A percentile compares a stretch with the other conserved stretches of the same genome.
These are phyloP conservation scores for Dunckerocampus dactyliophorus DNA, from an alignment of 2,113 vertebrate genomes.

Conservation along the genomic window DNA sequence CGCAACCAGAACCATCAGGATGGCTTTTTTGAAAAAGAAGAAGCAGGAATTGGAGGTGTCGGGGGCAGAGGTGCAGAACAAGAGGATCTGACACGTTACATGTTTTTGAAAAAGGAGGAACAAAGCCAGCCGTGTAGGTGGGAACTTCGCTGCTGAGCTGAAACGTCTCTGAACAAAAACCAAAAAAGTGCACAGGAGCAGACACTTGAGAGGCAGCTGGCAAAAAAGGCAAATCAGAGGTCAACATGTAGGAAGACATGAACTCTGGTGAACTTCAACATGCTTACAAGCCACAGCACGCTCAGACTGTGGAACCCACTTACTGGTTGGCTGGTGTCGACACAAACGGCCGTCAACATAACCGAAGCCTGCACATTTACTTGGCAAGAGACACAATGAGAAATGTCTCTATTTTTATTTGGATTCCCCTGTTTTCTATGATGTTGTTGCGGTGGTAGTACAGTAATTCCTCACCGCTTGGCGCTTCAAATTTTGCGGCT, in stretches of 20 bases:
- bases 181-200: neutral
- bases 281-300: too few species aligned
- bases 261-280: neutral
- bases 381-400: too few species aligned
- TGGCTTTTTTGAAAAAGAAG: constrained; percentile 13
- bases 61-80: neutral
- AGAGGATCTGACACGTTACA: constrained; percentile 18
- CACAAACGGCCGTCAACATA: too few species aligned
- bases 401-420: too few species aligned
- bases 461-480: too few species aligned
- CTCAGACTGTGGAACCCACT: too few species aligned
- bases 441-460: too few species aligned
- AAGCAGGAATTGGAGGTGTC: constrained; percentile 14
- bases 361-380: too few species aligned
- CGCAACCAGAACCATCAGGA: constrained; percentile 29
- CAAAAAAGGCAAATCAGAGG: constrained; percentile 7
- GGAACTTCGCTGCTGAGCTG: neutral
- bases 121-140: neutral
- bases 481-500: too few species aligned
- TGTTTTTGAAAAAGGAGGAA: constrained; percentile 3
- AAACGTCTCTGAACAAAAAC: constrained; percentile 6
- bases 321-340: too few species aligned
- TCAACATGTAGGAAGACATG: neutral
- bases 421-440: too few species aligned
- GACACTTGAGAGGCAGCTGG: neutral